A percentile compares a stretch with the other conserved stretches of the same genome.
These are phyloP conservation scores for Eupithecia subfuscata DNA, from an alignment of 2,888 invertebrate genomes.

Conservation along the genomic window DNA sequence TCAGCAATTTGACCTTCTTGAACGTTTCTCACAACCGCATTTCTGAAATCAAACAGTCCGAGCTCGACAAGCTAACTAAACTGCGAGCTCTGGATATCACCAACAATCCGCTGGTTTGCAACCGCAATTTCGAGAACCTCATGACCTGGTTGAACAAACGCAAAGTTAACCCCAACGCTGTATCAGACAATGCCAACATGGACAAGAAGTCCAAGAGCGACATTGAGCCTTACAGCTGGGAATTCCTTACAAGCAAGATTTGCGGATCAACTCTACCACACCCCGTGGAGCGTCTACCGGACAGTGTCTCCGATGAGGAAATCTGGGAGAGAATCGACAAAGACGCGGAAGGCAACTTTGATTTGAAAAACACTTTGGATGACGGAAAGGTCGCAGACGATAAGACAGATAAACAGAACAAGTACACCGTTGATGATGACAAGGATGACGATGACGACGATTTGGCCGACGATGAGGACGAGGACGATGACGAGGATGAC, in stretches of 20 bases:
- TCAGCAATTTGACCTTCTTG: slow-evolving; percentile 82
- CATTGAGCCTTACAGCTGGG: slow-evolving; percentile 75
- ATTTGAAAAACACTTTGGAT: slow-evolving; percentile 73
- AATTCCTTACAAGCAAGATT: slow-evolving; percentile 74
- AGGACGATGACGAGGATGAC: slow-evolving; percentile 48
- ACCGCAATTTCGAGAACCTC: slow-evolving; percentile 86
- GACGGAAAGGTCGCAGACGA: slow-evolving; percentile 71
- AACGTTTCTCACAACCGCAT: slow-evolving; percentile 86
- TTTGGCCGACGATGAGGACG: slow-evolving; percentile 65
- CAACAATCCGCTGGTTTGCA: slow-evolving; percentile 88
- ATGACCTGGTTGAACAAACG: slow-evolving; percentile 86
- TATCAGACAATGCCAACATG: slow-evolving; percentile 69
- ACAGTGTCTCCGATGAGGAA: slow-evolving; percentile 72
- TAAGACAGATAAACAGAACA: slow-evolving; percentile 45
- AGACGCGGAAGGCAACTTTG: slow-evolving; percentile 71
- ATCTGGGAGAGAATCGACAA: slow-evolving; percentile 78
- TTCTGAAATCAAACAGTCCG: slow-evolving; percentile 81
- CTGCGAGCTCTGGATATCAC: slow-evolving; percentile 85
- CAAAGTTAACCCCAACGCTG: slow-evolving; percentile 82
- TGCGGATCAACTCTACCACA: slow-evolving; percentile 69
- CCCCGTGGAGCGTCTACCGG: slow-evolving; percentile 65
- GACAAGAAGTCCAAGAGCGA: slow-evolving; percentile 69
- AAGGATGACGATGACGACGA: slow-evolving; percentile 65
- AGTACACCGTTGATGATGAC: slow-evolving; percentile 56
- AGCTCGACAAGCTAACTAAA: slow-evolving; percentile 84